Evolutionary conservation across 2,113 vertebrate genomes (phyloP).

Genomic region (Pongo pygmaeus): DNA sequence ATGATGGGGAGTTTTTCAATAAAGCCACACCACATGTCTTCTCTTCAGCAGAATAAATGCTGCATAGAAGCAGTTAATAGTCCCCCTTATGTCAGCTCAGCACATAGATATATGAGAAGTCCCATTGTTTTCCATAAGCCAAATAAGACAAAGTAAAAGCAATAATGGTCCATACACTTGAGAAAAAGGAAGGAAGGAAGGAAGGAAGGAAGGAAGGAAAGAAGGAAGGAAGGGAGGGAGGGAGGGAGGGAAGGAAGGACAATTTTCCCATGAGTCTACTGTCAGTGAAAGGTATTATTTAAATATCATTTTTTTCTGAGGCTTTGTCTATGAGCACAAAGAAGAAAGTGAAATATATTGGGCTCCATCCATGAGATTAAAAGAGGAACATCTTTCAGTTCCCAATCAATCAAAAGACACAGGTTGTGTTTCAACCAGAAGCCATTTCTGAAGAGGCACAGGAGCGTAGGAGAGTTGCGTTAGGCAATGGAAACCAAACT

Average conservation of each 20-base stretch:
- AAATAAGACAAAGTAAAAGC: neutral
- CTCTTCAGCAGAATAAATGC: neutral
- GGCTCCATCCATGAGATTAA: neutral
- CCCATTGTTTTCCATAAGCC: neutral
- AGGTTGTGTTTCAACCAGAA: neutral
- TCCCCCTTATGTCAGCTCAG: neutral
- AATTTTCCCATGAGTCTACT: neutral
- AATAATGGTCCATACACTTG: neutral
- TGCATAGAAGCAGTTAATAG: neutral
- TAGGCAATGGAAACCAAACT: conserved; percentile 41
- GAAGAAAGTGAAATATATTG: neutral
- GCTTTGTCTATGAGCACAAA: neutral
- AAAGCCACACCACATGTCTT: neutral
- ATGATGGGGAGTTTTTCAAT: neutral
- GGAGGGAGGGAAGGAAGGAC: too few species aligned
- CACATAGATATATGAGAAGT: neutral
- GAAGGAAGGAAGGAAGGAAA: too few species aligned
- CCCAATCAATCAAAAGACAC: neutral
- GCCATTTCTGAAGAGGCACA: neutral
- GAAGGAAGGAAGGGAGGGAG: accelerated
- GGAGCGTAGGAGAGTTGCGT: neutral
- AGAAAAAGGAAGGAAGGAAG: neutral
- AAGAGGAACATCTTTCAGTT: neutral
- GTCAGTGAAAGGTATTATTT: neutral
- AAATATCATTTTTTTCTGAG: neutral